These are phyloP conservation scores for Aldabrachelys gigantea DNA, from an alignment of 2,113 vertebrate species.

Conservation along the genomic window DNA sequence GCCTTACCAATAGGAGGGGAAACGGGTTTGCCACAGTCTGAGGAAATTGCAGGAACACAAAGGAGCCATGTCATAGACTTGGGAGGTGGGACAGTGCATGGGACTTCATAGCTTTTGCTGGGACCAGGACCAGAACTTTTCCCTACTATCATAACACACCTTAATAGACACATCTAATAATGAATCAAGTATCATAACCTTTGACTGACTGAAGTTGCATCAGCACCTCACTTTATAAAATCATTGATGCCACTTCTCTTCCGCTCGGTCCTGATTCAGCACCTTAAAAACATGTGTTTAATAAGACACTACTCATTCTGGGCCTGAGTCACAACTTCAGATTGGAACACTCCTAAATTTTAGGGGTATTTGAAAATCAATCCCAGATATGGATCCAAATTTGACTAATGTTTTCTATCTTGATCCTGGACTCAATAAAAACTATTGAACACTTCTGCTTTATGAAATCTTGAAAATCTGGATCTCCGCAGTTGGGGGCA, in stretches of 20 bases:
- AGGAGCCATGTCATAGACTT: background rate
- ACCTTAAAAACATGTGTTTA: background rate
- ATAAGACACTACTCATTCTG: background rate
- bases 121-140: background rate
- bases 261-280: background rate
- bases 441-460: background rate
- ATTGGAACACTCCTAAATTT: background rate
- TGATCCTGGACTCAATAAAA: background rate
- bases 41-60: background rate
- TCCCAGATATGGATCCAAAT: background rate
- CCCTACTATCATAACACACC: background rate
- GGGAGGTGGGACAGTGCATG: background rate
- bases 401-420: background rate
- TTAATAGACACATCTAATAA: background rate
- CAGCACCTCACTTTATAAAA: background rate
- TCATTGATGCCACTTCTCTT: background rate
- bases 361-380: background rate
- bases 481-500: background rate
- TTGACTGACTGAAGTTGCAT: background rate
- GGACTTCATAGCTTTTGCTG: background rate
- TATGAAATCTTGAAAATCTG: background rate
- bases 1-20: background rate
- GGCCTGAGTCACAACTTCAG: background rate
- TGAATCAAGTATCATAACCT: background rate
- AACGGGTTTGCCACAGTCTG: background rate